Conservation (phyloP, 2,888 invertebrate species). For the Acanthosepion lycidas region DNA sequence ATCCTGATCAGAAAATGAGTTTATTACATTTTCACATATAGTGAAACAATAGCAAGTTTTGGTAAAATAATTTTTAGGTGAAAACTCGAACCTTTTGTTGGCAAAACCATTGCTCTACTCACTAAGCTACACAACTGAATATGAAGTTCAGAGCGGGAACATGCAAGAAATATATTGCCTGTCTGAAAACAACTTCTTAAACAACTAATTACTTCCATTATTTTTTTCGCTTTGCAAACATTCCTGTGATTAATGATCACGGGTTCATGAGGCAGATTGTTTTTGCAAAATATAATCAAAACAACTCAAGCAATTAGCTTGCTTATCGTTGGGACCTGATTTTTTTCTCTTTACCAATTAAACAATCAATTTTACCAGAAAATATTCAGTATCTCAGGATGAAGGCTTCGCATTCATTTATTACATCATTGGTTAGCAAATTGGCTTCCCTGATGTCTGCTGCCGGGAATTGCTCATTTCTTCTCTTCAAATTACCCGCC, state of each 20-base stretch:
- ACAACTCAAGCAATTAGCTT: background rate
- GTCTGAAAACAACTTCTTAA: background rate
- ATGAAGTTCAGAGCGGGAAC: background rate
- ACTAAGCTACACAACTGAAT: background rate
- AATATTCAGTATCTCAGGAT: background rate
- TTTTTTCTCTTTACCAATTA: conserved; percentile 8
- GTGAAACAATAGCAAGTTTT: too few species aligned
- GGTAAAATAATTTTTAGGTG: too few species aligned
- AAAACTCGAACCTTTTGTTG: too few species aligned
- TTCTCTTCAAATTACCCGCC: background rate
- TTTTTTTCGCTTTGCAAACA: background rate
- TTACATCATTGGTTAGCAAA: background rate
- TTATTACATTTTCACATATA: too few species aligned
- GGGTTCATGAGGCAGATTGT: background rate
- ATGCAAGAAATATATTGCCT: background rate
- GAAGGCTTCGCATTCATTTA: background rate
- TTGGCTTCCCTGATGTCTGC: background rate
- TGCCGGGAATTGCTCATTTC: background rate
- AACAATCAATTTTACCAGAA: background rate
- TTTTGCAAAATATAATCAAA: background rate
- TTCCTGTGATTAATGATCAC: background rate
- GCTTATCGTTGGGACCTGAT: conserved; percentile 17
- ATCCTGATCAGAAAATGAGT: too few species aligned
- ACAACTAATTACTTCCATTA: background rate
- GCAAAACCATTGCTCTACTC: too few species aligned